These are phyloP conservation scores for Seira ritae DNA, from an alignment of 2,888 invertebrate species.

Conservation along the genomic window DNA sequence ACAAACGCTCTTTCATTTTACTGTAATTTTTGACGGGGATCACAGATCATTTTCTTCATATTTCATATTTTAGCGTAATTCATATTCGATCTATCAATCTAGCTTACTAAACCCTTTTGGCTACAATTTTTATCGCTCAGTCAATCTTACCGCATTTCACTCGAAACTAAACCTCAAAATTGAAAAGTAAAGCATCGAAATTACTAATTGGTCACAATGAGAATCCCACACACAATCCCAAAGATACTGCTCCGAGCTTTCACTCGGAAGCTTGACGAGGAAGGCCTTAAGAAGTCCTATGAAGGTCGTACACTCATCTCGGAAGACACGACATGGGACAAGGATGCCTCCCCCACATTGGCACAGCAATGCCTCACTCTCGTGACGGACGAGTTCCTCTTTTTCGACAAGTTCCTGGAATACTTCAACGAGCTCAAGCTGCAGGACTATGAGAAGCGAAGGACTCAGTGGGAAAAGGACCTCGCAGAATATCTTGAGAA, in stretches of 20 bases:
- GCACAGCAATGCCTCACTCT: constrained; percentile 62
- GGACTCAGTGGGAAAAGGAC: constrained; percentile 65
- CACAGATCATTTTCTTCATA: too few relatives aligned
- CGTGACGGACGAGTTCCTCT: constrained; percentile 69
- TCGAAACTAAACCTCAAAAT: constrained; percentile 1
- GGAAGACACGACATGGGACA: constrained; percentile 71
- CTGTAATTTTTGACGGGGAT: too few relatives aligned
- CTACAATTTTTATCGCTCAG: too few relatives aligned
- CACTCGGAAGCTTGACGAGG: constrained; percentile 63
- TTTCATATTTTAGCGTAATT: too few relatives aligned
- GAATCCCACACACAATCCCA: constrained; percentile 71
- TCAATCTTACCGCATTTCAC: too few relatives aligned
- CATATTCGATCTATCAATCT: too few relatives aligned
- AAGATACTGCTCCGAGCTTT: constrained; percentile 68
- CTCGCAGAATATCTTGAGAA: constrained; percentile 55
- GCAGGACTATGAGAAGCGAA: constrained; percentile 49
- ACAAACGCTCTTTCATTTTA: too few relatives aligned
- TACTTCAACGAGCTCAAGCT: constrained; percentile 62
- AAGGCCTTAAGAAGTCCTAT: constrained; percentile 66
- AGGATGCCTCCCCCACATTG: constrained; percentile 49
- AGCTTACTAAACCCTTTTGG: too few relatives aligned
- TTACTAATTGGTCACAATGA: constrained; percentile 62
- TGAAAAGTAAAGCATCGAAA: not conserved
- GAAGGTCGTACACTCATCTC: constrained; percentile 66
- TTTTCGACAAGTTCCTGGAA: constrained; percentile 64